Percentiles rank a stretch among this genome's conserved stretches.
These are phyloP conservation scores for Dendronephthya gigantea DNA, from an alignment of 64 coral and sea anemone genomes.

Conservation along the genomic window DNA sequence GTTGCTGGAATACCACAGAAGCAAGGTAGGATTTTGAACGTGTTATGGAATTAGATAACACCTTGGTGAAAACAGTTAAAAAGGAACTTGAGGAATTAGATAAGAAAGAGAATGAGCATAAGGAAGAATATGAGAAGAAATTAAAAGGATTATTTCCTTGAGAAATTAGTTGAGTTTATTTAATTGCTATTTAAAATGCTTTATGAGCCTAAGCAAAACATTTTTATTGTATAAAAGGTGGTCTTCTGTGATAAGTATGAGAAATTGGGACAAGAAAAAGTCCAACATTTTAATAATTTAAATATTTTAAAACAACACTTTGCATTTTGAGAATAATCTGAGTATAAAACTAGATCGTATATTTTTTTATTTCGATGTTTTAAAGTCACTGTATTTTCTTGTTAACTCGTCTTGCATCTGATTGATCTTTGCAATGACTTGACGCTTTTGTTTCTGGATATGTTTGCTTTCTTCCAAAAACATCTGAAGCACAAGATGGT, in stretches of 20 bases:
- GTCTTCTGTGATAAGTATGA: no score
- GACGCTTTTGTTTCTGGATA: background rate
- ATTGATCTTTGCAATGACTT: constrained; percentile 5
- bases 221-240: no score
- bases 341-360: background rate
- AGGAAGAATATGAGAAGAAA: constrained; percentile 62
- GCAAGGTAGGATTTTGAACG: constrained; percentile 72
- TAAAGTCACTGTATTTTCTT: background rate
- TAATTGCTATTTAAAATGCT: no score
- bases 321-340: no score
- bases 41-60: constrained; percentile 49
- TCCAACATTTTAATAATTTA: no score
- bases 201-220: no score
- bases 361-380: background rate
- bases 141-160: constrained; percentile 61
- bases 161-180: background rate
- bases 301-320: no score
- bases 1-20: constrained; percentile 71
- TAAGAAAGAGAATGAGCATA: constrained; percentile 60
- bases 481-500: background rate
- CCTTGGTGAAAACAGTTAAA: constrained; percentile 50
- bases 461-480: background rate
- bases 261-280: no score
- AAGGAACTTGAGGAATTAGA: constrained; percentile 80
- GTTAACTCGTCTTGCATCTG: background rate